Evolutionary conservation across 1,140 invertebrate genomes (phyloP).

Genomic region (Anoplophora glabripennis): DNA sequence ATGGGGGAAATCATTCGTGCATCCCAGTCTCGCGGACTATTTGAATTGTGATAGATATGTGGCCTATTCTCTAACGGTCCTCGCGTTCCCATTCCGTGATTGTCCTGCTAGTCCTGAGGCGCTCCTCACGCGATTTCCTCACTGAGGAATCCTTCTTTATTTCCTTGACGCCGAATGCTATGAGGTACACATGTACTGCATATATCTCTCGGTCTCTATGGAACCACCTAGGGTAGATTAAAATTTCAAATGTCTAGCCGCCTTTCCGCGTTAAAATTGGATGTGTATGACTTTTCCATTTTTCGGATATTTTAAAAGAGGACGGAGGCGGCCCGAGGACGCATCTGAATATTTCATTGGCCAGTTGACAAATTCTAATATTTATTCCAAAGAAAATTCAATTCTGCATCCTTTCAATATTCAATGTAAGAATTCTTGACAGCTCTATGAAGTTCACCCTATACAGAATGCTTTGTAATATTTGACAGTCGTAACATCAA

Average conservation of each 20-base stretch:
- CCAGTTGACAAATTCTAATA: too few species aligned
- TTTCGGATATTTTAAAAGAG: too few species aligned
- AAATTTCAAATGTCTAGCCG: constrained; percentile 4
- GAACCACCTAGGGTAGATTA: neutral
- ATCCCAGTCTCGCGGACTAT: constrained; percentile 31
- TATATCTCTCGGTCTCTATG: neutral
- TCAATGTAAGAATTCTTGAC: too few species aligned
- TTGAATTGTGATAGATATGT: constrained; percentile 40
- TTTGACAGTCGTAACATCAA: too few species aligned
- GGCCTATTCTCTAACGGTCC: constrained; percentile 37
- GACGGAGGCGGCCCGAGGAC: too few species aligned
- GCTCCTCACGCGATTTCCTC: constrained; percentile 30
- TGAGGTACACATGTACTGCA: constrained; percentile 3
- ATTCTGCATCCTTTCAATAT: too few species aligned
- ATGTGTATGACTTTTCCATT: too few species aligned
- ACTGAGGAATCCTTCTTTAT: too few species aligned
- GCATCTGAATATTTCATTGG: too few species aligned
- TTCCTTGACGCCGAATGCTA: constrained; percentile 1
- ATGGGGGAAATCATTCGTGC: constrained; percentile 35
- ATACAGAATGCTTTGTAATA: too few species aligned
- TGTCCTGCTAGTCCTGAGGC: constrained; percentile 32
- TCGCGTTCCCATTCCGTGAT: constrained; percentile 33
- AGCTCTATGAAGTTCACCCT: too few species aligned
- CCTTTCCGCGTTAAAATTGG: neutral
- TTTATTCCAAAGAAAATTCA: too few species aligned